Percentiles rank a stretch among this genome's conserved stretches.
Conservation (phyloP, 2,888 invertebrate species). For the Leptura quadrifasciata region DNA sequence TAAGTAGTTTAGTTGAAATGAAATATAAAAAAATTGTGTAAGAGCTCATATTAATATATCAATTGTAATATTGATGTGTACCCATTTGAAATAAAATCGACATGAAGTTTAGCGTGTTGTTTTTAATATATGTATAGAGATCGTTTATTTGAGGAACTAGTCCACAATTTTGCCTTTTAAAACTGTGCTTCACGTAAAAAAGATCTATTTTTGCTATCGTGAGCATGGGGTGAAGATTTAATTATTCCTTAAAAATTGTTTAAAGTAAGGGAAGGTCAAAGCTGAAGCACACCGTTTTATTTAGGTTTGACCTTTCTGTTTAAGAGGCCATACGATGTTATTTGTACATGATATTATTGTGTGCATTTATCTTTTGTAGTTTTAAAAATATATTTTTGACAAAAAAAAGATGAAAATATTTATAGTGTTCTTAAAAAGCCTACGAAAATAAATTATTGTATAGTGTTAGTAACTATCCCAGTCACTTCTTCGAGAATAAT, state of each 20-base stretch:
- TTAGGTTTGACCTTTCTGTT: slow-evolving; percentile 51
- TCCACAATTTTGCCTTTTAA: slow-evolving; percentile 69
- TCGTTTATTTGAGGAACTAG: slow-evolving; percentile 55
- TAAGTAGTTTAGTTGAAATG: background rate
- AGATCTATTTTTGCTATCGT: slow-evolving; percentile 65
- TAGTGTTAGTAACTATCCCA: slow-evolving; percentile 66
- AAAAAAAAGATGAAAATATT: slow-evolving; percentile 69
- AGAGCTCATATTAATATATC: slow-evolving; percentile 3
- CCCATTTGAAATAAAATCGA: slow-evolving; percentile 33
- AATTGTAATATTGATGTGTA: slow-evolving; percentile 34
- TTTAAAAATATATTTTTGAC: slow-evolving; percentile 72
- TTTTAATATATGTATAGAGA: slow-evolving; percentile 56
- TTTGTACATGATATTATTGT: slow-evolving; percentile 64
- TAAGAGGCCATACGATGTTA: slow-evolving; percentile 59
- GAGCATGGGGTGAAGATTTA: slow-evolving; percentile 45
- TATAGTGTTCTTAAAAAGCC: slow-evolving; percentile 71
- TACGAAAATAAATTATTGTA: slow-evolving; percentile 71
- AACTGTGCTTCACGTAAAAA: slow-evolving; percentile 66
- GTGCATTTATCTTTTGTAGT: slow-evolving; percentile 69
- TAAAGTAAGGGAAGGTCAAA: slow-evolving; percentile 44
- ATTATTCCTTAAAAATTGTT: slow-evolving; percentile 49
- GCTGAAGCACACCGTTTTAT: slow-evolving; percentile 29
- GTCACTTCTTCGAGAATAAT: slow-evolving; percentile 65
- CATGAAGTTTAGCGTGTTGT: slow-evolving; percentile 45
- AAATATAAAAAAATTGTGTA: slow-evolving; percentile 6